Percentiles rank a stretch among this genome's conserved stretches.
phyloP scores from a whole-genome alignment of 2,113 vertebrate species.

The Meriones unguiculatus region DNA sequence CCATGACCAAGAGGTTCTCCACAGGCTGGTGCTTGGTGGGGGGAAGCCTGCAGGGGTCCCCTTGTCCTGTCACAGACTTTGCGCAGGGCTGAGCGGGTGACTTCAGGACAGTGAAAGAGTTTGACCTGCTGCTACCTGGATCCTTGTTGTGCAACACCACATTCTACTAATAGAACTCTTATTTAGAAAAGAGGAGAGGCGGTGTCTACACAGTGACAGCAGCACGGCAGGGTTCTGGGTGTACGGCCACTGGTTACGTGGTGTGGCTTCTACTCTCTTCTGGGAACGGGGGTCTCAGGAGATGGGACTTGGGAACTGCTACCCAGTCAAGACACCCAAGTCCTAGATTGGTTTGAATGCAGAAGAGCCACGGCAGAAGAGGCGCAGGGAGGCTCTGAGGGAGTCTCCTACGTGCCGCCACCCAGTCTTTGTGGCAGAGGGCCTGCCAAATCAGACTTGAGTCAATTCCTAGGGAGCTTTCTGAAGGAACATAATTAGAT shows the following conservation, averaged over 20 bases:
- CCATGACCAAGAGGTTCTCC: fast-evolving
- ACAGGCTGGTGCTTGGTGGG: fast-evolving
- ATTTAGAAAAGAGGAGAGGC: background rate
- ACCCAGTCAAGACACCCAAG: fast-evolving
- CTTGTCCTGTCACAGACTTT: too few relatives aligned
- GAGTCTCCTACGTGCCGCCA: fast-evolving
- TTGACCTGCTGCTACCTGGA: background rate
- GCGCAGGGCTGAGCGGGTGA: fast-evolving
- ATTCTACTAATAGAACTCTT: background rate
- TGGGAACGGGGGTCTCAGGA: background rate
- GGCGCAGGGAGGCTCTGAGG: fast-evolving
- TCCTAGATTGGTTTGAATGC: fast-evolving
- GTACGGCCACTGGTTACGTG: fast-evolving
- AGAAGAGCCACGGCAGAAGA: background rate
- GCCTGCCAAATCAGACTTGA: background rate
- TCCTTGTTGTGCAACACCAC: background rate
- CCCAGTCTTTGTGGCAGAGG: background rate
- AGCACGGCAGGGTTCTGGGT: too few relatives aligned
- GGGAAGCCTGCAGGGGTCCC: background rate
- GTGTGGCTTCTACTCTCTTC: background rate
- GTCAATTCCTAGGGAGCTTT: slow-evolving; percentile 59
- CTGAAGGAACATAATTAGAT: slow-evolving; percentile 85
- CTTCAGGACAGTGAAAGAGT: fast-evolving
- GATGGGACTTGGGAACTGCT: background rate
- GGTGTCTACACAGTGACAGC: background rate